phyloP scores from a whole-genome alignment of 53 echinoderm and acorn worm genomes.

The Crossaster papposus region DNA sequence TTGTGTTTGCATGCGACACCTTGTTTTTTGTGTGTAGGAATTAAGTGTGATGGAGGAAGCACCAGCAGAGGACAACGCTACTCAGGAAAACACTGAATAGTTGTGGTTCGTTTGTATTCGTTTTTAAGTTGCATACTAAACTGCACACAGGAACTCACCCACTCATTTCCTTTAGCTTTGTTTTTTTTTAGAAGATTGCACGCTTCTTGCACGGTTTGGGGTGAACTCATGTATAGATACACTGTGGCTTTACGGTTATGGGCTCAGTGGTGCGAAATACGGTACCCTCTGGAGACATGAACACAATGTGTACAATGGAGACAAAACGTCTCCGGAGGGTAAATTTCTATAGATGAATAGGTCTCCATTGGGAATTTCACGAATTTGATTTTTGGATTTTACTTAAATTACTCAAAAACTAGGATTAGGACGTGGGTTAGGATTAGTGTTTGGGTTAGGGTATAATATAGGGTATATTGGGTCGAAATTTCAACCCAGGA shows the following conservation, averaged over 20 bases:
- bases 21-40: slow-evolving; percentile 11
- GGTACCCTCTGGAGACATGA: too few relatives aligned
- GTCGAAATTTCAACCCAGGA: too few relatives aligned
- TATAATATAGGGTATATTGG: too few relatives aligned
- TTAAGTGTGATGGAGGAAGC: neutral
- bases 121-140: neutral
- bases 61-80: slow-evolving; percentile 21
- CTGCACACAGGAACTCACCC: neutral
- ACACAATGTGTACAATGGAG: neutral
- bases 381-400: too few relatives aligned
- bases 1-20: slow-evolving; percentile 28
- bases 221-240: too few relatives aligned
- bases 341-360: too few relatives aligned
- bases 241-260: neutral
- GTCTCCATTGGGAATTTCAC: too few relatives aligned
- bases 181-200: neutral
- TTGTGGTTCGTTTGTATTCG: slow-evolving; percentile 28
- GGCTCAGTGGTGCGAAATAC: neutral
- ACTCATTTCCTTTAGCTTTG: neutral
- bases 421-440: too few relatives aligned
- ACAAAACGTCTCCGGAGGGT: too few relatives aligned
- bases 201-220: neutral
- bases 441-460: too few relatives aligned
- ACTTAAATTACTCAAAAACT: too few relatives aligned
- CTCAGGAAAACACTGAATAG: slow-evolving; percentile 39